A percentile compares a stretch with the other conserved stretches of the same genome.
These are phyloP conservation scores for Discoglossus pictus DNA, from an alignment of 2,797 vertebrate species.

Conservation along the genomic window DNA sequence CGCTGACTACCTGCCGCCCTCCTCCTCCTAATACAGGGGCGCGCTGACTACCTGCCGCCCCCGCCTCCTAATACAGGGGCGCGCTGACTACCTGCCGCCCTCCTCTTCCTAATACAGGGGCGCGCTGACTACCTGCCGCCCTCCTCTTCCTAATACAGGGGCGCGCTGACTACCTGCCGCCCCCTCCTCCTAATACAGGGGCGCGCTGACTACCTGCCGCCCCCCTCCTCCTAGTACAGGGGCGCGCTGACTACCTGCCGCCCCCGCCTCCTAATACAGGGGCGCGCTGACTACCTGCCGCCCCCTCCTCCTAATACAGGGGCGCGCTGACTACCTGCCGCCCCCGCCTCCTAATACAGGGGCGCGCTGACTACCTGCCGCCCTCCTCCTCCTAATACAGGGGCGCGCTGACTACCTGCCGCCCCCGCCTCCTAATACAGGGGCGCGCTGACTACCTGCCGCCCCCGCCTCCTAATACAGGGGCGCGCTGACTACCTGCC, in stretches of 20 bases:
- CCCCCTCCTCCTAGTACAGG: constrained; percentile 10
- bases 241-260: too few relatives aligned
- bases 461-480: background rate
- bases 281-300: background rate
- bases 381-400: constrained; percentile 1
- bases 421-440: background rate
- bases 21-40: background rate
- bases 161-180: too few relatives aligned
- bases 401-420: too few relatives aligned
- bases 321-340: too few relatives aligned
- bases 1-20: too few relatives aligned
- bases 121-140: background rate
- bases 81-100: too few relatives aligned
- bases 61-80: constrained; percentile 35
- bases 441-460: background rate
- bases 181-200: background rate
- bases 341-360: constrained; percentile 1
- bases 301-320: constrained; percentile 10
- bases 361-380: background rate
- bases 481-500: too few relatives aligned
- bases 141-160: constrained; percentile 38
- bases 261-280: constrained; percentile 1
- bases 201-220: background rate
- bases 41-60: background rate
- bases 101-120: background rate